These are phyloP conservation scores for Pitangus sulphuratus DNA, from an alignment of 2,797 vertebrate genomes.

Conservation along the genomic window DNA sequence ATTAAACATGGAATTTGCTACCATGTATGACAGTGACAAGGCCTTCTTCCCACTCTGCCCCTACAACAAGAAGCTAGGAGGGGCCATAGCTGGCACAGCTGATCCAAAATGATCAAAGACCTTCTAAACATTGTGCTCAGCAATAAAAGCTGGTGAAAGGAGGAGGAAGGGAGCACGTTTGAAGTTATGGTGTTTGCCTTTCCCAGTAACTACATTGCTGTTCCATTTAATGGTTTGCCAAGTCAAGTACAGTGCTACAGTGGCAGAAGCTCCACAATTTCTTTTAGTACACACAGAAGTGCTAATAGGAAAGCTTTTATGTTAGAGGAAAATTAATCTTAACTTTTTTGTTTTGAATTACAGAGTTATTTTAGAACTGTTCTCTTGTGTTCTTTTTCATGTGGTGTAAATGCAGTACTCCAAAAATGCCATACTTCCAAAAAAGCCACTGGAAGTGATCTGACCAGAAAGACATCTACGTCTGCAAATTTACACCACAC, in stretches of 20 bases:
- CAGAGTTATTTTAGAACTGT: neutral
- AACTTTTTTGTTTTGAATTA: neutral
- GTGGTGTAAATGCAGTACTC: neutral
- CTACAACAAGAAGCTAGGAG: neutral
- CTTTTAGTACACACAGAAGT: neutral
- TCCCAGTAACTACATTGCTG: neutral
- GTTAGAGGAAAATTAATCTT: neutral
- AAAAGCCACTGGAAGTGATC: neutral
- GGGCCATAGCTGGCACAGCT: accelerated
- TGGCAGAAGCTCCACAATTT: neutral
- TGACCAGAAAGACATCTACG: neutral
- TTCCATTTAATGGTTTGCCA: neutral
- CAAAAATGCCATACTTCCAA: neutral
- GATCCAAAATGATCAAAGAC: neutral
- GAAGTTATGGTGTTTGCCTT: accelerated
- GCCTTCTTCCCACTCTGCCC: neutral
- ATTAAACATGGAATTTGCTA: neutral
- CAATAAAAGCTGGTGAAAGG: neutral
- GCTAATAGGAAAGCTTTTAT: neutral
- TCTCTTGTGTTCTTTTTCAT: neutral
- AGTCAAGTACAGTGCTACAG: neutral
- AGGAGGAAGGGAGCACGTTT: neutral
- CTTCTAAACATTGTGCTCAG: neutral
- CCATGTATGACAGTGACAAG: neutral
- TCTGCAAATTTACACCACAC: neutral